Base-by-base conservation (phyloP, 1,140 invertebrate species). In the Nilaparvata lugens region DNA sequence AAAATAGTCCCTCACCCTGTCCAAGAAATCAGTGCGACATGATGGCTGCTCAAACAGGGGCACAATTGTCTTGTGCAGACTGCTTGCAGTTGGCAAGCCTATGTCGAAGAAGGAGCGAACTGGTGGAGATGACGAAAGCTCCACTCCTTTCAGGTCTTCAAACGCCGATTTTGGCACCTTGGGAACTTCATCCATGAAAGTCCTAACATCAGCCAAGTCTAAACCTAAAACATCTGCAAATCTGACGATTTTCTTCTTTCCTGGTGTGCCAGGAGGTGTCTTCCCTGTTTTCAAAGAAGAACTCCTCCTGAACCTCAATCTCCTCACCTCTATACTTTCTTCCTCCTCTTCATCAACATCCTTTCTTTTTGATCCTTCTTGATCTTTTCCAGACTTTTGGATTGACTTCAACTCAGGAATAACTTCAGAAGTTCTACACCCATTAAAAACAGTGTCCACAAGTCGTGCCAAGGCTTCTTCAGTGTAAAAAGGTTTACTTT, bases 151-250 rank as follows among this genome's bases (percentile, higher is more conserved):
- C 40, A 88, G 73, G 72, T 89, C 87, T 67, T 82, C 82, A 68
- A 83, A 94, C 2, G 92, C 91, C 0, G 89, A 93, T 69, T 83
- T 87, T 0, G 91, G 92, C 66, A 95, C 80, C 64, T 85, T 87
- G 1, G 92, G 92, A 62, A 93, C 85, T 74, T 93, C 92, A 69
- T 94, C 91, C 62, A 93, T 75, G 73, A 92, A 93, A 2, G 89
- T 93, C 68, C 91, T 82, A 0, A 97, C 87, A 68, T 92, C 90
- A 11, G 91, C 92, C 62, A 98, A 76, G 76, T 97, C 94, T 6
- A 97, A 76, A 0, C 95, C 95, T 28, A 98, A 75, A 1, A 91
- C 92, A 70, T 97, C 95, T 0, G 94, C 95, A 73, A 98, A 98
- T 16, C 94, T 80, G 0, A 97, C 94, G 35, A 95, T 95, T 74